These are phyloP conservation scores for Cebidichthys violaceus DNA, from an alignment of 2,113 vertebrate species.

Conservation along the genomic window DNA sequence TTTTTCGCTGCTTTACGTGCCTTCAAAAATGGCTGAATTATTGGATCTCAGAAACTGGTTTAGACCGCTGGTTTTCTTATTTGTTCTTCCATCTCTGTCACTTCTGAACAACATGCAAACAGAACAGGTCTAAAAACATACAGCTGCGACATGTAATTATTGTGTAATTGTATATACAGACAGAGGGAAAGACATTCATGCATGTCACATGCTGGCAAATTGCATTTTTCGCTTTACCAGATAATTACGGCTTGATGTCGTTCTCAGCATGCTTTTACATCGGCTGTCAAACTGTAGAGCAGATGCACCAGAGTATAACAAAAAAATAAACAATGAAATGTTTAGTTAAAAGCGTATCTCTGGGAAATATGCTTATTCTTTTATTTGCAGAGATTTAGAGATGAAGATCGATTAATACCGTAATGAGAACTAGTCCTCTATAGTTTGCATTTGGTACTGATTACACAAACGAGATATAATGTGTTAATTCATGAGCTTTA, in stretches of 20 bases:
- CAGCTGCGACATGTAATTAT: not conserved
- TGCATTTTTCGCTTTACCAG: not conserved
- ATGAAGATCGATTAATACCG: not conserved
- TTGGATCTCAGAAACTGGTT: slow-evolving; percentile 5
- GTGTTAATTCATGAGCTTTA: not conserved
- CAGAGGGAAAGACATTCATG: not conserved
- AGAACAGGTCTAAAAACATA: not conserved
- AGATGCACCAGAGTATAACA: not conserved
- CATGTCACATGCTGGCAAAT: slow-evolving; percentile 1
- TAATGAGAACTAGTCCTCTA: not conserved
- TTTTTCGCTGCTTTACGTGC: not conserved
- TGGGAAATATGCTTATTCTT: not conserved
- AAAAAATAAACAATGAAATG: not conserved
- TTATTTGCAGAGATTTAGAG: not conserved
- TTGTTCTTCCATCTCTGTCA: not conserved
- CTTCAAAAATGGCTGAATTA: not conserved
- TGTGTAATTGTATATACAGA: not conserved
- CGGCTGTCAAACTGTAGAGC: not conserved
- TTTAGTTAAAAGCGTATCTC: not conserved
- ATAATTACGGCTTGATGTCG: not conserved
- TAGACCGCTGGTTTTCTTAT: not conserved
- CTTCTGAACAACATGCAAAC: not conserved
- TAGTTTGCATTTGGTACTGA: not conserved
- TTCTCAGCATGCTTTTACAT: not conserved
- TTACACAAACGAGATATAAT: not conserved